These are phyloP conservation scores for Dasyprocta punctata DNA, from an alignment of 2,113 vertebrate genomes.

Conservation along the genomic window DNA sequence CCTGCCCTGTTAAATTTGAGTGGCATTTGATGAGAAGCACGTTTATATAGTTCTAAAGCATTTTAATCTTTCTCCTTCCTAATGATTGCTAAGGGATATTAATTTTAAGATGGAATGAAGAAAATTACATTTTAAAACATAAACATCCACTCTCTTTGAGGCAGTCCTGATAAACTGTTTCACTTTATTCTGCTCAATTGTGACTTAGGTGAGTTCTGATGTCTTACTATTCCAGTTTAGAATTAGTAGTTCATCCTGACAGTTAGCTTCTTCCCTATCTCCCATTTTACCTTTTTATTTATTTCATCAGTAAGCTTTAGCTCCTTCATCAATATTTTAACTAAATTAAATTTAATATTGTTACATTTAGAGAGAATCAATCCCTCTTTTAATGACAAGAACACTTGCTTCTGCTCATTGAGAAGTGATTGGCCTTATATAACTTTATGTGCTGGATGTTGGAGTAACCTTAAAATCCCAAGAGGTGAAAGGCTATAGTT, in stretches of 20 bases:
- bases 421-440: background rate
- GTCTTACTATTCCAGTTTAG: background rate
- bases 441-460: background rate
- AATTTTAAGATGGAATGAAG: background rate
- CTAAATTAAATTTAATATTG: slow-evolving; percentile 34
- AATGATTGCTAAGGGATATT: background rate
- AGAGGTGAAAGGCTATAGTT: background rate
- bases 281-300: background rate
- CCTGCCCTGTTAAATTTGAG: background rate
- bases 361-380: background rate
- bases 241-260: background rate
- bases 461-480: background rate
- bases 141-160: background rate
- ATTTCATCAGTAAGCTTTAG: background rate
- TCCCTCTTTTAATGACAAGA: background rate
- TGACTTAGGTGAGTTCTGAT: background rate
- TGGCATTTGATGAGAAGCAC: background rate
- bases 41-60: background rate
- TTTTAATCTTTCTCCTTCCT: slow-evolving; percentile 29
- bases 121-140: background rate
- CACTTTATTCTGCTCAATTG: background rate
- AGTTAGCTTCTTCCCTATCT: background rate
- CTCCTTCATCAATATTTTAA: background rate
- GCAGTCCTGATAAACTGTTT: background rate
- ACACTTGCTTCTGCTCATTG: background rate